Conservation (phyloP, 2,888 invertebrate genomes). For the Agrilus mali region DNA sequence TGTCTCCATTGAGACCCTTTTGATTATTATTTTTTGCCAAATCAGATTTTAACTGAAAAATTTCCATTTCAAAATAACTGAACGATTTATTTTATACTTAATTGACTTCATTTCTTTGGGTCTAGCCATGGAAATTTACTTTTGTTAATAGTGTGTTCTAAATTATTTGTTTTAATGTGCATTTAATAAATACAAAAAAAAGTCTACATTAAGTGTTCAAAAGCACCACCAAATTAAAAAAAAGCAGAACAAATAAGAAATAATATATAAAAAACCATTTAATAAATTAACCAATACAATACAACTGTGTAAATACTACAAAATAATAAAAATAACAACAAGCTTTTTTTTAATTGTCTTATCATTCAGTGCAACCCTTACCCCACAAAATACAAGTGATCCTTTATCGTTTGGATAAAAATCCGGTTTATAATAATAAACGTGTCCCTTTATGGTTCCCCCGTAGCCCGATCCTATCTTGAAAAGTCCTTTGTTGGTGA, state of each 20-base stretch:
- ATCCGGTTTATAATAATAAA: constrained; percentile 73
- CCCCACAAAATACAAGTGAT: constrained; percentile 79
- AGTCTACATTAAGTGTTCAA: not conserved
- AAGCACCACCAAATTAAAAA: not conserved
- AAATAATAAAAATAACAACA: not conserved
- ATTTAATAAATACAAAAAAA: not conserved
- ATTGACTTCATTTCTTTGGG: too few relatives aligned
- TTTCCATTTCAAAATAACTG: too few relatives aligned
- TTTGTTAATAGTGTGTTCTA: too few relatives aligned
- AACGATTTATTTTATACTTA: too few relatives aligned
- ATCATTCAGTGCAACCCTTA: constrained; percentile 31
- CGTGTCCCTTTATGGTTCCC: constrained; percentile 82
- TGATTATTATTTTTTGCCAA: too few relatives aligned
- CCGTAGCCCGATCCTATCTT: constrained; percentile 94
- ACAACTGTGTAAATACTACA: not conserved
- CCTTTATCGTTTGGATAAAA: constrained; percentile 70
- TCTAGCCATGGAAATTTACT: too few relatives aligned
- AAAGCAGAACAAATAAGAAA: not conserved
- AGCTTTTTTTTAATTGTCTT: constrained; percentile 1
- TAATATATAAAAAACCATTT: not conserved
- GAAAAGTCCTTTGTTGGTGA: constrained; percentile 69
- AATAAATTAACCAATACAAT: constrained; percentile 5
- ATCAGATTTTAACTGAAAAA: too few relatives aligned
- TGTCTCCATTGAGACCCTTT: too few relatives aligned
- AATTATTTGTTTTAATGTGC: too few relatives aligned